phyloP scores from a whole-genome alignment of 2,888 invertebrate species.

The Ophonus ardosiacus region DNA sequence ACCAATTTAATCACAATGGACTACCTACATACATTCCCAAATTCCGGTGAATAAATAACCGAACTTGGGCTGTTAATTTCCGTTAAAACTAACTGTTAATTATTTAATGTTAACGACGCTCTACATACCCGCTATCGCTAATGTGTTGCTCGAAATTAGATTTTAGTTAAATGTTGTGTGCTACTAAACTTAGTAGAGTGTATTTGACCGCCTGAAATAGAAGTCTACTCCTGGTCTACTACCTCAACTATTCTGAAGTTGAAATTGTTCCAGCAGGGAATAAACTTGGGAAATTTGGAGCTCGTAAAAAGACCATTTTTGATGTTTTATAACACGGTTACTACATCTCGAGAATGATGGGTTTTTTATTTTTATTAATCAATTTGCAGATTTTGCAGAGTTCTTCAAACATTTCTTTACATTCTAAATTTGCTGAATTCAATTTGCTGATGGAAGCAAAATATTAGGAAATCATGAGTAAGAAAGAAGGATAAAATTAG shows the following conservation, averaged over 20 bases:
- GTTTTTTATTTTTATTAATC: too few relatives aligned
- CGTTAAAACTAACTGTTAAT: constrained; percentile 13
- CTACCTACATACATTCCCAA: not conserved
- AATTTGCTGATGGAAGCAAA: too few relatives aligned
- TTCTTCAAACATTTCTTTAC: too few relatives aligned
- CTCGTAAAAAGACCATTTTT: not conserved
- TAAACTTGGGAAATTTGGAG: not conserved
- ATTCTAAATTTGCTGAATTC: too few relatives aligned
- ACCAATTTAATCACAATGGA: constrained; percentile 31
- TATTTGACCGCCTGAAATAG: not conserved
- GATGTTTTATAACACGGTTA: not conserved
- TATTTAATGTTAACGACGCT: constrained; percentile 20
- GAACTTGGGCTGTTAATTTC: constrained; percentile 32
- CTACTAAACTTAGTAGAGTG: constrained; percentile 17
- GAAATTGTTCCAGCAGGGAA: not conserved
- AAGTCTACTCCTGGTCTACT: not conserved
- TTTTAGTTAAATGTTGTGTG: constrained; percentile 40
- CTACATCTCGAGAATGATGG: not conserved
- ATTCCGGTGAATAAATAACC: constrained; percentile 10
- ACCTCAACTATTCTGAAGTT: not conserved
- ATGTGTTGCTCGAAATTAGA: constrained; percentile 15
- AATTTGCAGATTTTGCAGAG: too few relatives aligned
- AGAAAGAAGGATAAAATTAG: too few relatives aligned
- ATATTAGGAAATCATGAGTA: too few relatives aligned
- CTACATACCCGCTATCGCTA: not conserved